These are phyloP conservation scores for Phalangium opilio DNA, from an alignment of 2,888 invertebrate genomes.

Conservation along the genomic window DNA sequence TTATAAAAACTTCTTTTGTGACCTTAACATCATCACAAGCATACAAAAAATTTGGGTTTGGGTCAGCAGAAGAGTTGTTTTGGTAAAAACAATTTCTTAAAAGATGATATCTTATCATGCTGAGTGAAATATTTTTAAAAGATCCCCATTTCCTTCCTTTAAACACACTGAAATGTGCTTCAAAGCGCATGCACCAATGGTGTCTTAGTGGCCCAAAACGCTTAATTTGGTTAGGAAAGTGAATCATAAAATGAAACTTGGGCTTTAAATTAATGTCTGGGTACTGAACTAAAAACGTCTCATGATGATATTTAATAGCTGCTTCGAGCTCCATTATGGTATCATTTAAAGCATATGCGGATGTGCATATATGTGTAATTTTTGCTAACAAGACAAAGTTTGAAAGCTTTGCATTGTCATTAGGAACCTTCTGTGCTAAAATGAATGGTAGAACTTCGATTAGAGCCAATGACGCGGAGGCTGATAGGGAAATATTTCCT, in stretches of 20 bases:
- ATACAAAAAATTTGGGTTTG: no score
- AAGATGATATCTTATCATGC: not conserved
- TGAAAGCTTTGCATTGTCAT: not conserved
- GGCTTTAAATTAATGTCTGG: not conserved
- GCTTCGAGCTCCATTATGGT: not conserved
- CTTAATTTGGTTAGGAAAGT: constrained; percentile 1
- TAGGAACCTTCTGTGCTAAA: constrained; percentile 1
- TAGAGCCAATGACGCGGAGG: not conserved
- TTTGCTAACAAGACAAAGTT: constrained; percentile 4
- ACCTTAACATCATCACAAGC: no score
- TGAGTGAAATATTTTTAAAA: constrained; percentile 5
- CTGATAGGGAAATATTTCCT: not conserved
- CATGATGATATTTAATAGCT: constrained; percentile 2
- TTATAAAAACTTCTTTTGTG: no score
- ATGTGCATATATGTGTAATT: constrained; percentile 5
- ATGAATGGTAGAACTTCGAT: constrained; percentile 1
- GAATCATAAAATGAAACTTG: constrained; percentile 3
- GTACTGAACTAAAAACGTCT: not conserved
- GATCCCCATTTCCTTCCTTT: constrained; percentile 5
- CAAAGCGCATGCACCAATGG: constrained; percentile 5
- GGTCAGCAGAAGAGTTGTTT: no score
- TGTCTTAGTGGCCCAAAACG: constrained; percentile 3
- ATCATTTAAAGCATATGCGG: constrained; percentile 2
- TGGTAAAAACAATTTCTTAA: no score
- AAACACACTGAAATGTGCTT: constrained; percentile 2